Percentiles rank a stretch among this genome's conserved stretches.
Evolutionary conservation across 2,888 invertebrate genomes (phyloP).

Genomic region (Holacanthella duospinosa): DNA sequence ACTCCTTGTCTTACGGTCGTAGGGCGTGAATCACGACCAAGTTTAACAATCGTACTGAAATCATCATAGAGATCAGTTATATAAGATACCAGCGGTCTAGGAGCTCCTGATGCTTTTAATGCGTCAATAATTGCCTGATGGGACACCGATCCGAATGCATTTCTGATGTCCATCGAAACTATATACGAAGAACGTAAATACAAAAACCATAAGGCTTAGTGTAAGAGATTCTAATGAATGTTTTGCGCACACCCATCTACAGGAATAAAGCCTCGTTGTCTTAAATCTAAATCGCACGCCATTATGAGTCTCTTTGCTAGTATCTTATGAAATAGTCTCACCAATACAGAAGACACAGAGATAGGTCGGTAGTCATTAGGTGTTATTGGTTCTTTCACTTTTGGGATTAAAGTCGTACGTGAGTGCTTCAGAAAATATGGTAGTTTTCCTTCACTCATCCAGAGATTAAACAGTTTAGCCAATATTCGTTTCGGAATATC

Average conservation of each 20-base stretch:
- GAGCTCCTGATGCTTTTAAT: not conserved
- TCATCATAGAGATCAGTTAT: not conserved
- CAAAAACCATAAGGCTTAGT: not conserved
- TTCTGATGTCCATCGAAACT: not conserved
- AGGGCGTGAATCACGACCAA: not conserved
- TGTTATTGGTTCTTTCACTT: not conserved
- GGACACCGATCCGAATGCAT: not conserved
- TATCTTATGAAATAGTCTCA: not conserved
- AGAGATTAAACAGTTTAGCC: not conserved
- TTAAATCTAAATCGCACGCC: not conserved
- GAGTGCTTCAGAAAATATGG: not conserved
- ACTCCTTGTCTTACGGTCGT: not conserved
- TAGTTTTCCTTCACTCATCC: not conserved
- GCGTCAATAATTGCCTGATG: constrained; percentile 1
- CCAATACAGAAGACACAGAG: not conserved
- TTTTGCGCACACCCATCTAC: not conserved
- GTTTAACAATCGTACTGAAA: not conserved
- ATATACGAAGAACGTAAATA: not conserved
- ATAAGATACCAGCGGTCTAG: not conserved
- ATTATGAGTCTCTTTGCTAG: not conserved
- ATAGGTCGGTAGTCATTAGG: not conserved
- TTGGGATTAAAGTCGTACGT: not conserved
- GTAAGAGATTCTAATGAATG: too few species aligned
- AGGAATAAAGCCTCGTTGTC: not conserved
- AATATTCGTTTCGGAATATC: not conserved